Percentiles rank a stretch among this genome's conserved stretches.
These are phyloP conservation scores for Brienomyrus longianalis DNA, from an alignment of 2,113 vertebrate genomes.

Conservation along the genomic window DNA sequence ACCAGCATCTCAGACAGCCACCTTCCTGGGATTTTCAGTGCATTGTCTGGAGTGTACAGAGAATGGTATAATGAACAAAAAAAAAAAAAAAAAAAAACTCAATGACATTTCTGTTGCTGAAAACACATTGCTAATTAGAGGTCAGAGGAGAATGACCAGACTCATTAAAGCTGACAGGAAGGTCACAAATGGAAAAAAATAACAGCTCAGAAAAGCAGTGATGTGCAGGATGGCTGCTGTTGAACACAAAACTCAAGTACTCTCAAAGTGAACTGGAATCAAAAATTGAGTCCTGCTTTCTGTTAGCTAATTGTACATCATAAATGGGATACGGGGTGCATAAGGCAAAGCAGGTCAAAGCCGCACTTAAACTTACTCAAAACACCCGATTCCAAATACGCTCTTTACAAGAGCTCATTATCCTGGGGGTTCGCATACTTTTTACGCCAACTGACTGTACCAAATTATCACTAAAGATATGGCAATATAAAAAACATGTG, in stretches of 20 bases:
- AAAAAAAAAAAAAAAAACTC: neutral
- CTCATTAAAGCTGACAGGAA: neutral
- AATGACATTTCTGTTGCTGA: neutral
- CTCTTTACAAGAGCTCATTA: neutral
- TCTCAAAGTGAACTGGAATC: neutral
- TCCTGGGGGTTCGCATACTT: neutral
- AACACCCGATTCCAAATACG: neutral
- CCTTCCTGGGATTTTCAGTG: neutral
- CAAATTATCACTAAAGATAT: neutral
- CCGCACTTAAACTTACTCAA: neutral
- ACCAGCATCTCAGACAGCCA: neutral
- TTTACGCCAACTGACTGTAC: neutral
- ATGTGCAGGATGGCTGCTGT: neutral
- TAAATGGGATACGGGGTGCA: neutral
- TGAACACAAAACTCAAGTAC: neutral
- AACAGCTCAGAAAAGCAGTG: neutral
- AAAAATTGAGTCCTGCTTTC: neutral
- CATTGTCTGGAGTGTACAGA: neutral
- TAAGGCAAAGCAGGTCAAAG: neutral
- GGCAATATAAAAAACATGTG: neutral
- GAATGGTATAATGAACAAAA: neutral
- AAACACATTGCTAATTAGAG: neutral
- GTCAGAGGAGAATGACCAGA: neutral
- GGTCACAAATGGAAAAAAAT: neutral
- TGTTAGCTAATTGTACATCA: neutral